phyloP scores from a whole-genome alignment of 2,888 invertebrate species.

The Yponomeuta evonymella region DNA sequence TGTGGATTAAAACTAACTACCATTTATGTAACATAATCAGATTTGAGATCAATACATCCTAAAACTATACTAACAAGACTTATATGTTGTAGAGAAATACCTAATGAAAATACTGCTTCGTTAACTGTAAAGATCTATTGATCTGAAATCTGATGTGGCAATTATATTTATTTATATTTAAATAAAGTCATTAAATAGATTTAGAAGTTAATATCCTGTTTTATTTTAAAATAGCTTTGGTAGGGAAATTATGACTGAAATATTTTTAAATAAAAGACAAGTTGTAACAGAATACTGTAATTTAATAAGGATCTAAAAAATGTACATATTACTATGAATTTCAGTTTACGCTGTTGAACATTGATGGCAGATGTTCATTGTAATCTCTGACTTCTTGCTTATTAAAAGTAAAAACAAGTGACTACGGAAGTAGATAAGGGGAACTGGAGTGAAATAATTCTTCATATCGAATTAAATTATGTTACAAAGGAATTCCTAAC shows the following conservation, averaged over 20 bases:
- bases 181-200: background rate
- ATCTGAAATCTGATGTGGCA: background rate
- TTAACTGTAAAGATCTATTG: too few relatives aligned
- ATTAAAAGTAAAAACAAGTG: too few relatives aligned
- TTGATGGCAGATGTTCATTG: background rate
- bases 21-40: too few relatives aligned
- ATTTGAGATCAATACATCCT: too few relatives aligned
- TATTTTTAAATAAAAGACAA: constrained; percentile 27
- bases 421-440: too few relatives aligned
- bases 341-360: background rate
- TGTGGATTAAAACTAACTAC: background rate
- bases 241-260: background rate
- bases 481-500: too few relatives aligned
- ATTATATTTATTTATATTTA: background rate
- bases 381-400: background rate
- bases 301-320: constrained; percentile 64
- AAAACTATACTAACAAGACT: too few relatives aligned
- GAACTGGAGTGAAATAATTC: too few relatives aligned
- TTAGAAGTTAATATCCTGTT: background rate
- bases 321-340: constrained; percentile 27
- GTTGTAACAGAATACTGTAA: constrained; percentile 65
- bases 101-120: too few relatives aligned
- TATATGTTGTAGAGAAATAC: too few relatives aligned
- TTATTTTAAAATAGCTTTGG: background rate
- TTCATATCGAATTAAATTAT: too few relatives aligned